These are phyloP conservation scores for Crocallis elinguaria DNA, from an alignment of 2,888 invertebrate species.

Conservation along the genomic window DNA sequence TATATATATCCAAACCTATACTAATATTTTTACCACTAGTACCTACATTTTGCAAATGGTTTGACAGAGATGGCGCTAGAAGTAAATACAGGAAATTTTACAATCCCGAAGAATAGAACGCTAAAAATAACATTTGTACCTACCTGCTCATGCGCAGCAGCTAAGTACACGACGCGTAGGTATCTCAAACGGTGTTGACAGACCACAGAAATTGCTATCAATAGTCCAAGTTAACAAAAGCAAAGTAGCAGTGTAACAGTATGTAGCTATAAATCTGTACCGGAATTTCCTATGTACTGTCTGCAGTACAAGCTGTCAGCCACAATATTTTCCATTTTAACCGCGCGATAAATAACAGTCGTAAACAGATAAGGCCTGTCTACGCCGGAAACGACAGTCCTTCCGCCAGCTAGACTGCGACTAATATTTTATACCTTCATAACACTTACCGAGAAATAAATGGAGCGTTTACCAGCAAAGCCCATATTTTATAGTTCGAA, in stretches of 20 bases:
- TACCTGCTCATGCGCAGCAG: too few relatives aligned
- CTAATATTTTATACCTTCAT: slow-evolving; percentile 34
- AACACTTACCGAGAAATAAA: slow-evolving; percentile 17
- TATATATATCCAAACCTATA: too few relatives aligned
- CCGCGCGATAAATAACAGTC: slow-evolving; percentile 33
- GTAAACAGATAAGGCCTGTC: slow-evolving; percentile 38
- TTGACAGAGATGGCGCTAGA: slow-evolving; percentile 15
- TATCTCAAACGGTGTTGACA: too few relatives aligned
- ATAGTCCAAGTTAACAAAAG: too few relatives aligned
- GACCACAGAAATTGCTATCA: too few relatives aligned
- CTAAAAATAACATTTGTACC: too few relatives aligned
- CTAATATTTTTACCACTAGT: too few relatives aligned
- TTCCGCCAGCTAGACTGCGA: slow-evolving; percentile 26
- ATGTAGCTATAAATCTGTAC: background rate
- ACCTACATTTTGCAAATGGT: background rate
- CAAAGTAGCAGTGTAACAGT: too few relatives aligned
- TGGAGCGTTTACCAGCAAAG: background rate
- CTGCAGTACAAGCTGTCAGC: slow-evolving; percentile 2
- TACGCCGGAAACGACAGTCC: slow-evolving; percentile 36
- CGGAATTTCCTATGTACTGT: slow-evolving; percentile 19
- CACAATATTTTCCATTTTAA: slow-evolving; percentile 31
- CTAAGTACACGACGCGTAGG: too few relatives aligned
- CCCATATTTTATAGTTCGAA: background rate
- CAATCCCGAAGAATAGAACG: too few relatives aligned
- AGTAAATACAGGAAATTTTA: background rate